phyloP scores from a whole-genome alignment of 2,888 invertebrate species.

The Lamellibrachia satsuma region DNA sequence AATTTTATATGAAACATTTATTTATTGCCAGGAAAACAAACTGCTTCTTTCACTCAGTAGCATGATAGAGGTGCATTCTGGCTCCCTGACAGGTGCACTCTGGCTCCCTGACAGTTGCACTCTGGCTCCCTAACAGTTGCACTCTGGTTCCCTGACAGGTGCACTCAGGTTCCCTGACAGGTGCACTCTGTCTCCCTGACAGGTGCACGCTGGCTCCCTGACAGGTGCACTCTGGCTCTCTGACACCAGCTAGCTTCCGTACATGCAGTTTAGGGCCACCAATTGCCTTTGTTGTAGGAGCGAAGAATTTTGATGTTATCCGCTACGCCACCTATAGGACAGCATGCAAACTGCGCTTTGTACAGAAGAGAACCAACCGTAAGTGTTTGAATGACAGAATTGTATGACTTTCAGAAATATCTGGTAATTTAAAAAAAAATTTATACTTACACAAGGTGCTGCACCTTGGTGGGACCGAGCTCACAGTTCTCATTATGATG shows the following conservation, averaged over 20 bases:
- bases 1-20: background rate
- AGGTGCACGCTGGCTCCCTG: background rate
- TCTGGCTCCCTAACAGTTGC: background rate
- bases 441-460: too few species aligned
- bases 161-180: background rate
- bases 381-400: constrained; percentile 68
- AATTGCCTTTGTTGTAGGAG: constrained; percentile 49
- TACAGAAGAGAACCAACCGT: constrained; percentile 97
- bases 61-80: background rate
- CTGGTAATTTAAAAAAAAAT: background rate
- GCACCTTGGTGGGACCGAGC: too few species aligned
- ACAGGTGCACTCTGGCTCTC: background rate
- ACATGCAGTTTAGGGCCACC: too few species aligned
- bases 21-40: background rate
- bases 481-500: too few species aligned
- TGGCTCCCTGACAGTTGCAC: too few species aligned
- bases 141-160: background rate
- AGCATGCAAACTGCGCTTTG: constrained; percentile 94
- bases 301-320: constrained; percentile 83
- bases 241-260: background rate
- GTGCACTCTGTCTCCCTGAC: background rate
- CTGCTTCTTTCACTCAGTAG: background rate
- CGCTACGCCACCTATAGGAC: constrained; percentile 97
- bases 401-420: background rate
- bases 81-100: background rate